A percentile compares a stretch with the other conserved stretches of the same genome.
These are phyloP conservation scores for Junco hyemalis DNA, from an alignment of 2,113 vertebrate genomes.

Conservation along the genomic window DNA sequence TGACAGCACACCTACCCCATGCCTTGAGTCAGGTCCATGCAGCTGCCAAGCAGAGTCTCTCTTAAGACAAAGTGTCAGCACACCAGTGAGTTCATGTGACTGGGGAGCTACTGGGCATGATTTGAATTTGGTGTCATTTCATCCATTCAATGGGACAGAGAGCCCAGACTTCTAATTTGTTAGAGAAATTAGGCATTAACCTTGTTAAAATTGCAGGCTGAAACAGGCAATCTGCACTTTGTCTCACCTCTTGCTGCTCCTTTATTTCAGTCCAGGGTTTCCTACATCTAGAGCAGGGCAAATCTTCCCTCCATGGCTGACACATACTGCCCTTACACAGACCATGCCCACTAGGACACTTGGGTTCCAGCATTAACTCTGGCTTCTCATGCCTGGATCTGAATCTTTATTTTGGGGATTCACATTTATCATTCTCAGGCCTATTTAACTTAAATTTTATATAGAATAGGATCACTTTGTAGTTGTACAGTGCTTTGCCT, in stretches of 20 bases:
- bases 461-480: not conserved
- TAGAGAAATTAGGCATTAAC: slow-evolving; percentile 26
- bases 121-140: slow-evolving; percentile 24
- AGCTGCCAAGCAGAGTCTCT: not conserved
- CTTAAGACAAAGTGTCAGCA: not conserved
- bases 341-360: not conserved
- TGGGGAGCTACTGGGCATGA: not conserved
- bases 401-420: not conserved
- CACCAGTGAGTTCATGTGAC: not conserved
- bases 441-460: not conserved
- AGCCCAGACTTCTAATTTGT: slow-evolving; percentile 35
- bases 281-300: not conserved
- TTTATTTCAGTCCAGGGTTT: not conserved
- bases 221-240: not conserved
- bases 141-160: not conserved
- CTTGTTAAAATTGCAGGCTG: not conserved
- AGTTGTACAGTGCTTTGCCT: not conserved
- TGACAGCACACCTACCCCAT: not conserved
- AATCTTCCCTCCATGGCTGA: not conserved
- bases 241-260: not conserved
- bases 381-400: not conserved
- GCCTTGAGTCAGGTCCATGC: not conserved
- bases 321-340: not conserved
- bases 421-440: not conserved
- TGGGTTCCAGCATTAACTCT: not conserved